These are phyloP conservation scores for Potorous gilbertii DNA, from an alignment of 2,797 vertebrate species.

Conservation along the genomic window DNA sequence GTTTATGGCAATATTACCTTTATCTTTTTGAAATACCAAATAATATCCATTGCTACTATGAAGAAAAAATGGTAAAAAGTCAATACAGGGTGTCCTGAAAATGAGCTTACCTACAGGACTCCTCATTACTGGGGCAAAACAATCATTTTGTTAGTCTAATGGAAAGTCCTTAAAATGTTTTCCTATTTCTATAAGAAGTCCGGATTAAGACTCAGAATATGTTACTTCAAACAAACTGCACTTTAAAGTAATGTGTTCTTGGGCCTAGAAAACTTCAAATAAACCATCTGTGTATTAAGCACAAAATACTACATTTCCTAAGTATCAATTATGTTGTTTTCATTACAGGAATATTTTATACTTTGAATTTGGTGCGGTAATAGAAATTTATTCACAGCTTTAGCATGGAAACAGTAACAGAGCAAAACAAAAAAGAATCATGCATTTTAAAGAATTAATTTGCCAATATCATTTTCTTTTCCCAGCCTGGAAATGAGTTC, in stretches of 20 bases:
- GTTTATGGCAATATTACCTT: background rate
- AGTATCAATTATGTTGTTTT: slow-evolving; percentile 3
- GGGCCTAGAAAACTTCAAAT: background rate
- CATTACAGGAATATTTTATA: slow-evolving; percentile 1
- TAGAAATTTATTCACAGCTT: slow-evolving; percentile 2
- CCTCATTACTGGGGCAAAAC: slow-evolving; percentile 4
- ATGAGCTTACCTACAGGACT: background rate
- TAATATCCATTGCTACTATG: background rate
- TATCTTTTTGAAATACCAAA: slow-evolving; percentile 13
- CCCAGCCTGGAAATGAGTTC: background rate
- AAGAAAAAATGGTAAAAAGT: background rate
- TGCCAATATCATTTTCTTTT: background rate
- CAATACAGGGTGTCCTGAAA: background rate
- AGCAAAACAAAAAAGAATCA: background rate
- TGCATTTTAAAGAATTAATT: background rate
- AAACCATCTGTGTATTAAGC: background rate
- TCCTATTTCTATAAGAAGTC: background rate
- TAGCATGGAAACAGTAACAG: background rate
- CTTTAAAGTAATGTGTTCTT: background rate
- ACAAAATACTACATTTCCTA: background rate
- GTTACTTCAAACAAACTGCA: background rate
- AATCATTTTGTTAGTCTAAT: background rate
- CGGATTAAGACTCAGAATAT: background rate
- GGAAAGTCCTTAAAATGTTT: slow-evolving; percentile 23
- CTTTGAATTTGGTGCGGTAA: slow-evolving; percentile 5